Evolutionary conservation across 92 coral and sea anemone species (phyloP).

Genomic region (Nematostella vectensis): DNA sequence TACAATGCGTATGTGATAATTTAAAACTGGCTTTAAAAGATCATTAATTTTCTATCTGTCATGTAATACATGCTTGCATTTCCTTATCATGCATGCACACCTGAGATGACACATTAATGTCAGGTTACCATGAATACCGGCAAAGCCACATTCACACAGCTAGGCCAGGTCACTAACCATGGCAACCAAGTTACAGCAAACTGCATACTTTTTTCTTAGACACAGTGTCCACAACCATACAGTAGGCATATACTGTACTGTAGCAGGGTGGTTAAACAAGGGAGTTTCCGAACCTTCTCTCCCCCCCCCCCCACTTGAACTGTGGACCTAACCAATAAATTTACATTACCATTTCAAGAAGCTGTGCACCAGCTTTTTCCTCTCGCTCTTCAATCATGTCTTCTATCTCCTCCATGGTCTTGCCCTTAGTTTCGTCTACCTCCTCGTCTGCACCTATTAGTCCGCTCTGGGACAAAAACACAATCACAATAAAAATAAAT

Average conservation of each 20-base stretch:
- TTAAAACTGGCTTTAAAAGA: too few species aligned
- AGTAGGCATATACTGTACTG: too few species aligned
- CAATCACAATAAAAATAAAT: too few species aligned
- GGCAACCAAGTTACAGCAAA: constrained; percentile 53
- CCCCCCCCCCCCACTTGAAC: too few species aligned
- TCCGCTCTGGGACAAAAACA: constrained; percentile 60
- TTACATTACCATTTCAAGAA: constrained; percentile 98
- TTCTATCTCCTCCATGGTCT: constrained; percentile 74
- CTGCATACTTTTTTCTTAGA: not conserved
- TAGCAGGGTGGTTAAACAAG: too few species aligned
- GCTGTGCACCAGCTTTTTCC: constrained; percentile 86
- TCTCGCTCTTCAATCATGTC: constrained; percentile 87
- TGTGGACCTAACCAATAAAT: too few species aligned
- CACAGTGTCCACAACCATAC: too few species aligned
- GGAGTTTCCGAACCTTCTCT: too few species aligned
- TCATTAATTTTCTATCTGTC: too few species aligned
- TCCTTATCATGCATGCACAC: constrained; percentile 71
- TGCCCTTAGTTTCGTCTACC: constrained; percentile 88
- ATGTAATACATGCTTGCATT: constrained; percentile 81
- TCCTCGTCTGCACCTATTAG: constrained; percentile 98
- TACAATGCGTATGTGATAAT: too few species aligned
- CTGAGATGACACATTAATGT: constrained; percentile 61
- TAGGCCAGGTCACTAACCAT: constrained; percentile 32
- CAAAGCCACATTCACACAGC: constrained; percentile 28
- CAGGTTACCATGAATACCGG: constrained; percentile 83